phyloP scores from a whole-genome alignment of 2,797 vertebrate species.

The Rhinella marina region DNA sequence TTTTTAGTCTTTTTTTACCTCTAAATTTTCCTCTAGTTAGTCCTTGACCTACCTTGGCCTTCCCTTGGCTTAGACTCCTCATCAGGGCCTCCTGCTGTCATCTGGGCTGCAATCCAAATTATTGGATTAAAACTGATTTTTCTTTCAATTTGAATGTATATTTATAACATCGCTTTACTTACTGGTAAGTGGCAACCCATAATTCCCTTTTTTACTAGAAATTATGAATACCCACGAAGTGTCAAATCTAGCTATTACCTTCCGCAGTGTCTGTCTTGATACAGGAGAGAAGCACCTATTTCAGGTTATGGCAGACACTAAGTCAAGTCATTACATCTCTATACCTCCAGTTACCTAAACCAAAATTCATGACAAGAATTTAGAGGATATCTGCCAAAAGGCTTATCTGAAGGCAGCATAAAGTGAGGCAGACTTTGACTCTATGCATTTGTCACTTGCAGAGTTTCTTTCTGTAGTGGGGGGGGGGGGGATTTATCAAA shows the following conservation, averaged over 20 bases:
- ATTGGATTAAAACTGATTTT: neutral
- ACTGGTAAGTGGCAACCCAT: neutral
- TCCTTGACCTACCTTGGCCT: neutral
- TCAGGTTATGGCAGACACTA: neutral
- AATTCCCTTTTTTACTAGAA: neutral
- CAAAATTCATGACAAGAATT: neutral
- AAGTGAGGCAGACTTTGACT: too few relatives aligned
- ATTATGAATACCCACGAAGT: neutral
- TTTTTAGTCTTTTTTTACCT: neutral
- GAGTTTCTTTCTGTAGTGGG: too few relatives aligned
- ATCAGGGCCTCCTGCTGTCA: slow-evolving; percentile 1
- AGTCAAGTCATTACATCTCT: slow-evolving; percentile 20
- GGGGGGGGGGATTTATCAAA: too few relatives aligned
- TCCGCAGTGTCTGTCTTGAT: neutral
- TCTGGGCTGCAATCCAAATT: neutral
- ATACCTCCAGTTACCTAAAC: slow-evolving; percentile 15
- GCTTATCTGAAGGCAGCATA: too few relatives aligned
- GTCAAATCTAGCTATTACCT: neutral
- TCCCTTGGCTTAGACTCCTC: neutral
- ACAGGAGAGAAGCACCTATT: slow-evolving; percentile 8
- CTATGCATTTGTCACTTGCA: too few relatives aligned
- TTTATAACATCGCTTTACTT: neutral
- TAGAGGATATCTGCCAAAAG: neutral
- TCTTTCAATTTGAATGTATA: neutral
- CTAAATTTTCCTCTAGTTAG: too few relatives aligned